phyloP scores from a whole-genome alignment of 2,113 vertebrate genomes.

The Thalassarche chlororhynchos region DNA sequence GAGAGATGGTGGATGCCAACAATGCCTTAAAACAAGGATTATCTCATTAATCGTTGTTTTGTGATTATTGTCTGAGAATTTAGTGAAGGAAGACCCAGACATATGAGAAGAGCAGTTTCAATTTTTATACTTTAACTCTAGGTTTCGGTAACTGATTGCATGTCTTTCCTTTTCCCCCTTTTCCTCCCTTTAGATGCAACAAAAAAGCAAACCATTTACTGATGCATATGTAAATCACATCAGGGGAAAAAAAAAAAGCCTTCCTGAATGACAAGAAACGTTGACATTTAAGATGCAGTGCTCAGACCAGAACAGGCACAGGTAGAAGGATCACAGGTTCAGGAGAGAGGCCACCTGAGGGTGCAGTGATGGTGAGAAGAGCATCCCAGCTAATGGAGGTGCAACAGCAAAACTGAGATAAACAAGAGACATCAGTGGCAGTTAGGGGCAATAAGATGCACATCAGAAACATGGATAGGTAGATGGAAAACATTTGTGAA shows the following conservation, averaged over 20 bases:
- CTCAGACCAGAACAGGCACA: not conserved
- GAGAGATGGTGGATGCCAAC: not conserved
- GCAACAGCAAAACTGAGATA: not conserved
- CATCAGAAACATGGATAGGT: not conserved
- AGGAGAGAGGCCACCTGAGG: not conserved
- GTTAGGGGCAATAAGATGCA: not conserved
- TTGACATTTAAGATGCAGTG: not conserved
- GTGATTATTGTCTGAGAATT: not conserved
- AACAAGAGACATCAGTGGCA: not conserved
- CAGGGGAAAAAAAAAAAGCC: no score
- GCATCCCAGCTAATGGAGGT: not conserved
- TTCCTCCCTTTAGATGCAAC: not conserved
- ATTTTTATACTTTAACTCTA: not conserved
- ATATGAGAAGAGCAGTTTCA: not conserved
- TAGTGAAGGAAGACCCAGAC: not conserved
- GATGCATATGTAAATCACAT: not conserved
- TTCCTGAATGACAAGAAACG: not conserved
- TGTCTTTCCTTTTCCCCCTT: not conserved
- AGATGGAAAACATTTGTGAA: not conserved
- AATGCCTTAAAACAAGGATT: not conserved
- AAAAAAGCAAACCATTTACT: not conserved
- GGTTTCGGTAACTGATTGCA: not conserved
- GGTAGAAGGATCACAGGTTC: not conserved
- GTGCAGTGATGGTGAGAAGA: not conserved
- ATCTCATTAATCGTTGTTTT: conserved; percentile 11